A percentile compares a stretch with the other conserved stretches of the same genome.
Conservation (phyloP, 2,797 vertebrate species). For the Clarias platycephalus region DNA sequence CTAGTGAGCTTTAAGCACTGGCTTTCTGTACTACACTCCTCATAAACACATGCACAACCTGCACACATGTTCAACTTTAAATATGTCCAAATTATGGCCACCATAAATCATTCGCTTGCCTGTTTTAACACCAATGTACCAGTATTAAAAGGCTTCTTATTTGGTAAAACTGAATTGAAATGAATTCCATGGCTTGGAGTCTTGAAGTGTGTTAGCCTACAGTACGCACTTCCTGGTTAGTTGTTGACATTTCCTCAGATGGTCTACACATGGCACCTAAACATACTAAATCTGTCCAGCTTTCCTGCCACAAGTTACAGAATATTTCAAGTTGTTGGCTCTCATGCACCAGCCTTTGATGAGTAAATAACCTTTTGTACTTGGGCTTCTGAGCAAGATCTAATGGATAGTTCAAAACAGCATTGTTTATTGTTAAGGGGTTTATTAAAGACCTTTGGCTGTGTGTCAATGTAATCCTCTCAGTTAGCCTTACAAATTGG, state of each 20-base stretch:
- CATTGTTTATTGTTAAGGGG: background rate
- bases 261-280: background rate
- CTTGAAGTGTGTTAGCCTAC: background rate
- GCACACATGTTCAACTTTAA: constrained; percentile 60
- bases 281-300: background rate
- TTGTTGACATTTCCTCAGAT: background rate
- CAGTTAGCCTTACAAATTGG: background rate
- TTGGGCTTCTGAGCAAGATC: background rate
- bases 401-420: background rate
- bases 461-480: background rate
- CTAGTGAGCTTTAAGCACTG: constrained; percentile 47
- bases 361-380: background rate
- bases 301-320: background rate
- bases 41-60: constrained; percentile 26
- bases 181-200: background rate
- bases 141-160: constrained; percentile 49
- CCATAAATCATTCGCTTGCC: constrained; percentile 76
- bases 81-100: constrained; percentile 81
- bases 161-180: constrained; percentile 56
- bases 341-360: background rate
- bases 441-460: background rate
- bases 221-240: background rate
- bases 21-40: constrained; percentile 34
- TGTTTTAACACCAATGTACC: constrained; percentile 73
- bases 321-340: background rate